These are phyloP conservation scores for Carcina quercana DNA, from an alignment of 2,888 invertebrate genomes.

Conservation along the genomic window DNA sequence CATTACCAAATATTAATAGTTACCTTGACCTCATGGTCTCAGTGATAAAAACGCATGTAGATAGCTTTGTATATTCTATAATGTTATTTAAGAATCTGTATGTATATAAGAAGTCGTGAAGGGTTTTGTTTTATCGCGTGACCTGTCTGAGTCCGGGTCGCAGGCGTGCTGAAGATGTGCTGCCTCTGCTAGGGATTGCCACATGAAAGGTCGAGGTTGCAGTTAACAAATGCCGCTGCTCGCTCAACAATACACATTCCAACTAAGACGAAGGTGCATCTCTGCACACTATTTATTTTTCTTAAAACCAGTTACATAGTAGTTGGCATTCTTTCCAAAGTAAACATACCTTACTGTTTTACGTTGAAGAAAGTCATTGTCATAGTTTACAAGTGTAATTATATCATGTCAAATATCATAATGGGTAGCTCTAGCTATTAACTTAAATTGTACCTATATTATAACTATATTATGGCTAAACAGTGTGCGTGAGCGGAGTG, in stretches of 20 bases:
- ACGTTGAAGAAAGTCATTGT: no score
- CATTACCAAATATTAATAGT: constrained; percentile 69
- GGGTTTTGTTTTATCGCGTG: no score
- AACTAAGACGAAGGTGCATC: constrained; percentile 36
- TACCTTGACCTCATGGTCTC: constrained; percentile 63
- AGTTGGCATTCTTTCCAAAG: no score
- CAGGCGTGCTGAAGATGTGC: constrained; percentile 44
- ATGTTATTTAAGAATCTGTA: constrained; percentile 17
- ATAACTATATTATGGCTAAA: constrained; percentile 25
- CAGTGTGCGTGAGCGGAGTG: constrained; percentile 42
- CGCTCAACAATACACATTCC: constrained; percentile 59
- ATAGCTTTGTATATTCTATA: constrained; percentile 47
- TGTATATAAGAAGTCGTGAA: constrained; percentile 19
- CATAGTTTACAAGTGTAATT: no score
- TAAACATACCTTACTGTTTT: no score
- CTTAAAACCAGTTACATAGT: no score
- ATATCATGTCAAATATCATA: constrained; percentile 1
- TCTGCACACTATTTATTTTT: constrained; percentile 39
- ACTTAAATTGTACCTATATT: constrained; percentile 16
- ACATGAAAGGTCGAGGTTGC: constrained; percentile 58
- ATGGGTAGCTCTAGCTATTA: constrained; percentile 8
- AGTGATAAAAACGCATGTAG: constrained; percentile 64
- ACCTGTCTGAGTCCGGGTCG: constrained; percentile 36
- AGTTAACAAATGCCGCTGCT: constrained; percentile 50
- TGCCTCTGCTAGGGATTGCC: constrained; percentile 23